Percentiles rank a stretch among this genome's conserved stretches.
Evolutionary conservation across 2,888 invertebrate species (phyloP).

Genomic region (Drosophila subsilvestris): DNA sequence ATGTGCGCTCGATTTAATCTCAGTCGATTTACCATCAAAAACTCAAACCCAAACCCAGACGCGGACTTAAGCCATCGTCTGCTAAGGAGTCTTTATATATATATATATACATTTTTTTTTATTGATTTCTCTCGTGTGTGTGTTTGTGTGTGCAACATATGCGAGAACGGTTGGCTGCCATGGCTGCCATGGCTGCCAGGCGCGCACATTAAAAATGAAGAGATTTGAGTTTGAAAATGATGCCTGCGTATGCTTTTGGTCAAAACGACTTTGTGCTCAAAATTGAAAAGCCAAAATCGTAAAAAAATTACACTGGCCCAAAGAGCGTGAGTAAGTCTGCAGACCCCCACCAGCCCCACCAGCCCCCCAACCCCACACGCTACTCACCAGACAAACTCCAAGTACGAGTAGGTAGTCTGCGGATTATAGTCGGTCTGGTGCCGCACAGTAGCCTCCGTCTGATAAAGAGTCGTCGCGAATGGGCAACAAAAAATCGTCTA

Average conservation of each 20-base stretch:
- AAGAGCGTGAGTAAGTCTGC: slow-evolving; percentile 67
- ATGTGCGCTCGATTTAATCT: slow-evolving; percentile 79
- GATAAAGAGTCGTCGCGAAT: slow-evolving; percentile 58
- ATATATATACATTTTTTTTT: slow-evolving; percentile 27
- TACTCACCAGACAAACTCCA: slow-evolving; percentile 44
- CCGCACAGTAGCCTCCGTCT: slow-evolving; percentile 47
- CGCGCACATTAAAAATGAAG: slow-evolving; percentile 73
- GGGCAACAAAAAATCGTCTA: slow-evolving; percentile 70
- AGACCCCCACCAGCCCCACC: slow-evolving; percentile 11
- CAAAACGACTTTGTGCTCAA: slow-evolving; percentile 74
- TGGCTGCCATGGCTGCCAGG: slow-evolving; percentile 43
- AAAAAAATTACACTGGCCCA: slow-evolving; percentile 45
- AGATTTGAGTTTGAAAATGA: slow-evolving; percentile 80
- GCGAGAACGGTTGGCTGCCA: slow-evolving; percentile 49
- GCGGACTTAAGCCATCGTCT: slow-evolving; percentile 27
- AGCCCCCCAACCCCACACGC: slow-evolving; percentile 47
- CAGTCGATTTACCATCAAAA: slow-evolving; percentile 62
- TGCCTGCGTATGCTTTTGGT: slow-evolving; percentile 67
- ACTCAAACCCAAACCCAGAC: no score
- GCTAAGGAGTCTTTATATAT: slow-evolving; percentile 9
- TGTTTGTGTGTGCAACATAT: slow-evolving; percentile 48
- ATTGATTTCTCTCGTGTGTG: slow-evolving; percentile 53
- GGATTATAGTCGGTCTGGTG: slow-evolving; percentile 58
- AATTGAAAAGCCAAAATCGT: slow-evolving; percentile 67
- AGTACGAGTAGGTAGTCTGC: slow-evolving; percentile 62